Evolutionary conservation across 2,888 invertebrate genomes (phyloP).

Genomic region (Aquatica leii): DNA sequence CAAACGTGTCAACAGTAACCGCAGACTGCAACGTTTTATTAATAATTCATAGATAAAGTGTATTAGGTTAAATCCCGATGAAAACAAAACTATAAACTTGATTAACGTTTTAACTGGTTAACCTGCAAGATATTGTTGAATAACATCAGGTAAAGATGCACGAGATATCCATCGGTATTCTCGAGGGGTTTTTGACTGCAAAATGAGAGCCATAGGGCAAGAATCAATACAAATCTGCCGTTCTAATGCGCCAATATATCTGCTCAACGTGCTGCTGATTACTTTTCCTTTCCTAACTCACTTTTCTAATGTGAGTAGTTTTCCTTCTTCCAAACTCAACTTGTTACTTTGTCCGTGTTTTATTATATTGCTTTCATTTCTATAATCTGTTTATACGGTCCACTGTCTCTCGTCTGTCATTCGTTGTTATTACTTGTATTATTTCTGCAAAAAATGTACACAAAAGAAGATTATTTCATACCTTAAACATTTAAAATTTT

Average conservation of each 20-base stretch:
- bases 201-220: constrained; percentile 40
- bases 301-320: constrained; percentile 46
- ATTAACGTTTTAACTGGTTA: constrained; percentile 28
- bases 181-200: constrained; percentile 36
- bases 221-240: constrained; percentile 49
- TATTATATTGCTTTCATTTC: constrained; percentile 44
- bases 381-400: constrained; percentile 43
- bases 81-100: constrained; percentile 17
- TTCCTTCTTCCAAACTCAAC: constrained; percentile 40
- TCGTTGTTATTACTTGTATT: constrained; percentile 38
- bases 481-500: constrained; percentile 26
- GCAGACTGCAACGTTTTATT: constrained; percentile 19
- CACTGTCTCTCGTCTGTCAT: constrained; percentile 38
- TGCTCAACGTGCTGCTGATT: constrained; percentile 52
- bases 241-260: constrained; percentile 51
- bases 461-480: constrained; percentile 24
- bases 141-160: constrained; percentile 27
- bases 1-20: constrained; percentile 21
- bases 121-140: constrained; percentile 29
- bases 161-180: constrained; percentile 34
- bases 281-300: constrained; percentile 49
- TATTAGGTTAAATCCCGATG: constrained; percentile 21
- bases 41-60: constrained; percentile 25
- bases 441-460: constrained; percentile 31
- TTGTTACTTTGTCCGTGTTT: constrained; percentile 42